Percentiles rank a stretch among this genome's conserved stretches.
phyloP scores from a whole-genome alignment of 2,888 invertebrate genomes.

The Ethmia dodecea region DNA sequence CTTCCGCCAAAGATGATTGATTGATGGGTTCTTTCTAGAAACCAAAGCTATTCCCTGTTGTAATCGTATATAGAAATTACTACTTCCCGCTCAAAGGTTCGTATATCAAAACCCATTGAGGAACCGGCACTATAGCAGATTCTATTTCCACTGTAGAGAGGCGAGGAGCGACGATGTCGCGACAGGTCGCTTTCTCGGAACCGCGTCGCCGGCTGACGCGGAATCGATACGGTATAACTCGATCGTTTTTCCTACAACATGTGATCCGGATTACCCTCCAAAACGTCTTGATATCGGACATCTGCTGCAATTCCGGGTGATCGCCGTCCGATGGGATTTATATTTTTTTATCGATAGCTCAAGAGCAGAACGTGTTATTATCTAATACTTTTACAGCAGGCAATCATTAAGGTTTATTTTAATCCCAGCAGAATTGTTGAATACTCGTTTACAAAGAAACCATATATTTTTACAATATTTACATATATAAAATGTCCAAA shows the following conservation, averaged over 20 bases:
- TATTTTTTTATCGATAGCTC: slow-evolving; percentile 39
- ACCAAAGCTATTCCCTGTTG: no score
- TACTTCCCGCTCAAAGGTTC: no score
- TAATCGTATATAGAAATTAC: no score
- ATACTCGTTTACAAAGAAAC: no score
- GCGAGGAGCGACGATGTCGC: slow-evolving; percentile 22
- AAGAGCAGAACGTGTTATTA: no score
- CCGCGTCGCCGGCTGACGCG: slow-evolving; percentile 12
- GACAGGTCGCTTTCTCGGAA: slow-evolving; percentile 33
- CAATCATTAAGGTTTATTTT: no score
- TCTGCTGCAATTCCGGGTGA: slow-evolving; percentile 49
- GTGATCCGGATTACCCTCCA: slow-evolving; percentile 59
- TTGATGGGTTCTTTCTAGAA: no score
- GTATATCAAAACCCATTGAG: neutral
- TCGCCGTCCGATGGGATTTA: slow-evolving; percentile 52
- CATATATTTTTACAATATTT: no score
- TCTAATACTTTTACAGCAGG: no score
- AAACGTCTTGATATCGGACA: slow-evolving; percentile 70
- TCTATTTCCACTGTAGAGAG: slow-evolving; percentile 35
- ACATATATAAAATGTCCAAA: no score
- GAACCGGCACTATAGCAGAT: slow-evolving; percentile 29
- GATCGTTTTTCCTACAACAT: slow-evolving; percentile 54
- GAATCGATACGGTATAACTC: slow-evolving; percentile 22
- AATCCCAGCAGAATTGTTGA: no score
- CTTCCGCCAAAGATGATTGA: no score